Base-by-base conservation (phyloP, 2,797 vertebrate genomes). In the Gymnocypris eckloni region DNA sequence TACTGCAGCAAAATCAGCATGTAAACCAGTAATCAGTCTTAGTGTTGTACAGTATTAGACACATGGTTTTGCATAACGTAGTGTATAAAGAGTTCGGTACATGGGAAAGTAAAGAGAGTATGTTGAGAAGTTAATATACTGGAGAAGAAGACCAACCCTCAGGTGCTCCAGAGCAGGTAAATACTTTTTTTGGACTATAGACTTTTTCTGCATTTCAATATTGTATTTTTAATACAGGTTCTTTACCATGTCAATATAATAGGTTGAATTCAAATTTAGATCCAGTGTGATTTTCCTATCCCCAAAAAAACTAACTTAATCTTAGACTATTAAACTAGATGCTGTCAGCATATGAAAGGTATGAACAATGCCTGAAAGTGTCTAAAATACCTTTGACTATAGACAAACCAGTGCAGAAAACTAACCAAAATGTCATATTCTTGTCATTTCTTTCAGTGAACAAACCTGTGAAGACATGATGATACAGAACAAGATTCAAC, bases 21-120 rank as follows among this genome's bases (percentile, higher is more conserved):
- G 64, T 69, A 69, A 72, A 45, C 8, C 41, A 71, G 39, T 45
- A 69, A 50, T 64, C 54, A 73, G 25, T 83, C 25, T 83, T 20
- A 37, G 25, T 64, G 41, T 39, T 18, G 16, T 73, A 48, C 20
- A 48, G 37, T 25, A 43, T 4, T 6, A 39, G 20, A 64, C 70
- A 4, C 18, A 75, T 10, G 16, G n/a, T 25, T 82, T 83, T 83
- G 77, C 77, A 79, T 79, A 64, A 64, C 0, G 13, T 25, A 45
- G 4, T 43, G 80, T 18, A 64, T 66, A 75, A 75, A 64, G 41
- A 48, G 54, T 48, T 43, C 6, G 4, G 50, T 22, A 4, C 41
- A 43, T 43, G 41, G 41, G 15, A 25, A 15, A 16, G 18, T 70
- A 12, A 18, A 9, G 20, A 9, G 54, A 56, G 22, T 59, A 10